Evolutionary conservation across 2,888 invertebrate genomes (phyloP).

Genomic region (Noctua janthe): DNA sequence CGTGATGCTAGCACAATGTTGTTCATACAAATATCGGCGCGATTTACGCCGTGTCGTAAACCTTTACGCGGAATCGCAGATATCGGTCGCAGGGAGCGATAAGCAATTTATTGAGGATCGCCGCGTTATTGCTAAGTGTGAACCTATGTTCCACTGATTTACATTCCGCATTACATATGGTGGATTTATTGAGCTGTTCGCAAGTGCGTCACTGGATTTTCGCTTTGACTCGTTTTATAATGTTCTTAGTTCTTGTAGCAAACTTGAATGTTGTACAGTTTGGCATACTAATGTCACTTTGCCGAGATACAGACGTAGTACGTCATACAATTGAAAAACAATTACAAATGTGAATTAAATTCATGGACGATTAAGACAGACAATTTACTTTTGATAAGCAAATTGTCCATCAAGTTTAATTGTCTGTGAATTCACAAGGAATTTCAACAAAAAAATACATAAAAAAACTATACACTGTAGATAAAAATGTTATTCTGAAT

Average conservation of each 20-base stretch:
- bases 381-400: background rate
- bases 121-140: conserved; percentile 55
- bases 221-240: conserved; percentile 1
- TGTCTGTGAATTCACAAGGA: background rate
- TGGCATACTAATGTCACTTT: background rate
- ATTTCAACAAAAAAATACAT: background rate
- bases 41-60: conserved; percentile 62
- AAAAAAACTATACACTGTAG: background rate
- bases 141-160: conserved; percentile 51
- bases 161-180: conserved; percentile 38
- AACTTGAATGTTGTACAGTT: background rate
- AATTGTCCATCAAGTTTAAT: background rate
- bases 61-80: conserved; percentile 58
- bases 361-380: background rate
- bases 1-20: conserved; percentile 29
- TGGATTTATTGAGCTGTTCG: conserved; percentile 31
- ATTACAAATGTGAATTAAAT: background rate
- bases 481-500: conserved; percentile 14
- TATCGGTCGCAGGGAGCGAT: conserved; percentile 57
- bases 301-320: background rate
- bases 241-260: background rate
- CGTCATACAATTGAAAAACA: background rate
- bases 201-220: conserved; percentile 4
- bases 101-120: conserved; percentile 60
- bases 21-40: conserved; percentile 35